Evolutionary conservation across 53 echinoderm and acorn worm species (phyloP), one percentile per base, ranked within the genome.

Genomic region (Crossaster papposus): DNA sequence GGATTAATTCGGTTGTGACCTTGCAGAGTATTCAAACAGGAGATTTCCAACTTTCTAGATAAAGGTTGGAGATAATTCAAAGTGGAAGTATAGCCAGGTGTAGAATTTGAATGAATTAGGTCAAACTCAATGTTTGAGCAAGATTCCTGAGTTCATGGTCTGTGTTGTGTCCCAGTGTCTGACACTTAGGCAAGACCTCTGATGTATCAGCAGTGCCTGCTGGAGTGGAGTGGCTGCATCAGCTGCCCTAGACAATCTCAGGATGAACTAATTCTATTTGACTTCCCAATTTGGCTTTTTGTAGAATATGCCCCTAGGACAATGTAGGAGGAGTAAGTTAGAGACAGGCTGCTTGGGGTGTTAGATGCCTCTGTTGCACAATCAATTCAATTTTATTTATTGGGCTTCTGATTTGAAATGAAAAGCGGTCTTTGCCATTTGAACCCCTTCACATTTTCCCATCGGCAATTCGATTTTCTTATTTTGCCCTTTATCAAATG

Each of bases 51-150:
- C 32, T 65, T n/a, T 34, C 20, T 44, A 70, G 37, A 68, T 36
- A n/a, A n/a, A 83, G 70, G 79, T 36, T 74, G 75, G 12, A 11
- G 35, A 74, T 74, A 74, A 68, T 14, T 3, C 24, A 32, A 36
- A 74, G 35, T 36, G 75, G 75, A 74, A 36, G 75, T 35, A 32
- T 74, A 7, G 34, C 35, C 17, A 74, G 75, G 75, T 74, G 75
- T 74, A 17, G 34, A 20, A 32, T 74, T 17, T 74, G 35, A 12
- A 34, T 31, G 13, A 36, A 5, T 74, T 12, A 32, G 75, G 68
- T 68, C 68, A 68, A 23, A 68, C 28, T 68, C 68, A 68, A 68
- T 7, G 10, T 68, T 71, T 22, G n/a, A n/a, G n/a, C 75, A 33
- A 36, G 75, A 14, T 74, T 74, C 35, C 22, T 34, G 75, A 32